A percentile compares a stretch with the other conserved stretches of the same genome.
Evolutionary conservation across 2,113 vertebrate species (phyloP).

Genomic region (Lagenorhynchus albirostris): DNA sequence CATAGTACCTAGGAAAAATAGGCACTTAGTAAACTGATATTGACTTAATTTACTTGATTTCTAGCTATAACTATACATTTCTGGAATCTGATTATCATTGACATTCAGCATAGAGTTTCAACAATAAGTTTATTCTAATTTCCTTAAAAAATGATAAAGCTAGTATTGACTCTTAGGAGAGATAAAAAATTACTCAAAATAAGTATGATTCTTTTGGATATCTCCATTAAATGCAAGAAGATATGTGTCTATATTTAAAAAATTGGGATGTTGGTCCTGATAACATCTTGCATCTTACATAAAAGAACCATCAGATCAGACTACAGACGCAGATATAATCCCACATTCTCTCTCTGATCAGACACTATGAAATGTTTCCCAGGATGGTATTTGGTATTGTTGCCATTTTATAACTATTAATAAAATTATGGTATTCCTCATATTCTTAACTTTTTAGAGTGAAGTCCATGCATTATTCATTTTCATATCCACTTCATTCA

Average conservation of each 20-base stretch:
- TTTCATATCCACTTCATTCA: background rate
- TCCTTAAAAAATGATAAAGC: constrained; percentile 25
- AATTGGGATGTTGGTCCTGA: background rate
- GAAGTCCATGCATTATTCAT: background rate
- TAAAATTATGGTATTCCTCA: background rate
- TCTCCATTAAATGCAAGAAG: background rate
- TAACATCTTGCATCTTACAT: background rate
- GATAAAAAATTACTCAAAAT: constrained; percentile 5
- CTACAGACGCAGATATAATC: background rate
- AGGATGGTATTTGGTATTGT: no score
- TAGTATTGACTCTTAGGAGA: constrained; percentile 42
- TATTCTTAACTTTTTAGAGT: background rate
- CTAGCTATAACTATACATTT: constrained; percentile 75
- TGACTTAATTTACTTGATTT: constrained; percentile 46
- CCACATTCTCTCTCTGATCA: background rate
- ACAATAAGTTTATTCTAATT: constrained; percentile 33
- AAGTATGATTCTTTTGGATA: background rate
- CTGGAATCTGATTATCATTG: constrained; percentile 63
- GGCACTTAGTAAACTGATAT: background rate
- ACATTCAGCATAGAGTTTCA: constrained; percentile 31
- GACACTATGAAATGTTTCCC: background rate
- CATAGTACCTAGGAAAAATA: background rate
- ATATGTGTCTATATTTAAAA: background rate
- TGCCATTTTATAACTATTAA: background rate
- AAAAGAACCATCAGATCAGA: background rate